Base-by-base conservation (phyloP, 2,888 invertebrate species). In the Nycteola revayana region DNA sequence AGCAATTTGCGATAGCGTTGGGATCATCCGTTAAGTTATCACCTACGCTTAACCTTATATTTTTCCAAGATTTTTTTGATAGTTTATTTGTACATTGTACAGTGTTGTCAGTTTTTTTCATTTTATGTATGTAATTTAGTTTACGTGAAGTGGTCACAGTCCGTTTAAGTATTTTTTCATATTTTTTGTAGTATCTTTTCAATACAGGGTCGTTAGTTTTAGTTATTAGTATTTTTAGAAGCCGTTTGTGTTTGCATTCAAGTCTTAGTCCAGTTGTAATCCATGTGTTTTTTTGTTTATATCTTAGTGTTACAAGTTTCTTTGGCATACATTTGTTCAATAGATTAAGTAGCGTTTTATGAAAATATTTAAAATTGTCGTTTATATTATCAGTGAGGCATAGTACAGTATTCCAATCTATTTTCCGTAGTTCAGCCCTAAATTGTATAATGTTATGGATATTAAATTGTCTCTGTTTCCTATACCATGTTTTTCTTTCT, bases 311-410 rank as follows among this genome's bases (percentile, higher is more conserved):
- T 17, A 23, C 23, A 17, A 9, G 14, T 14, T 10, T 24, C 14
- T 31, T 31, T 5, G 31, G 31, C 4, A 25, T 24, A 18, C 25
- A 25, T n/a, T n/a, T 1, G n/a, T 31, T 25, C 23, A 31, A 25
- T 31, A 31, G 3, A 10, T 10, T 31, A 4, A 10, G 7, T 31
- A 25, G 8, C 9, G 10, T 24, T 9, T 25, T 25, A 9, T 31
- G 24, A 8, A 30, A 30, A 9, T 14, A 17, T 9, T 14, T 11
- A 22, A 17, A 30, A 14, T 30, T 30, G 7, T 7, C 10, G 17
- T 30, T 24, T 17, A 30, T 22, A 17, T 30, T 30, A 9, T 24
- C 8, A 11, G 23, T 18, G 6, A 11, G 9, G 7, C 5, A 14
- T 14, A 30, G 6, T 11, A 21, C 22, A 11, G 8, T 17, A 11